Conservation (phyloP, 2,888 invertebrate species). For the Parnassius mnemosyne region DNA sequence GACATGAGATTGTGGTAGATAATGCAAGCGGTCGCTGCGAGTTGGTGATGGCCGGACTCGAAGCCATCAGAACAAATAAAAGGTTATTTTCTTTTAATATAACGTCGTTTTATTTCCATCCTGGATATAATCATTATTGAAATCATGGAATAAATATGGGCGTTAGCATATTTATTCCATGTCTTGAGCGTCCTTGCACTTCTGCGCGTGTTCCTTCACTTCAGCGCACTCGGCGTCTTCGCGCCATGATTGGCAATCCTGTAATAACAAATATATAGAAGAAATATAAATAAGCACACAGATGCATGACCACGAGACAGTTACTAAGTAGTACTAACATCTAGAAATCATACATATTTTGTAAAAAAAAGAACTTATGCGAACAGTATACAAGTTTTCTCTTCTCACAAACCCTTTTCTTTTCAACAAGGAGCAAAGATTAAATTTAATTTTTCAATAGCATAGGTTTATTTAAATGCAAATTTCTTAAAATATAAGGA, state of each 20-base stretch:
- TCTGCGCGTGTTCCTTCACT: slow-evolving; percentile 33
- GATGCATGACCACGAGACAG: too few relatives aligned
- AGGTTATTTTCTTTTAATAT: slow-evolving; percentile 70
- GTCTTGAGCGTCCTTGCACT: slow-evolving; percentile 32
- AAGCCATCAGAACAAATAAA: slow-evolving; percentile 64
- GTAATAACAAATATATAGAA: slow-evolving; percentile 17
- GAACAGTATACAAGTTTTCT: too few relatives aligned
- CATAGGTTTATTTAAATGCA: too few relatives aligned
- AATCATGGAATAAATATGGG: too few relatives aligned
- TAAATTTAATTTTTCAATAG: too few relatives aligned
- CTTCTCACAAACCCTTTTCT: too few relatives aligned
- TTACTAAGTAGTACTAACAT: too few relatives aligned
- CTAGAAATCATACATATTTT: too few relatives aligned
- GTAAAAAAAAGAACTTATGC: too few relatives aligned
- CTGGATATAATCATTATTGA: background rate
- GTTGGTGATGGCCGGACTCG: slow-evolving; percentile 37
- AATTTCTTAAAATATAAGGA: too few relatives aligned
- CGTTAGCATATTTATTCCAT: slow-evolving; percentile 2
- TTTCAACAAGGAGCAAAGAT: too few relatives aligned
- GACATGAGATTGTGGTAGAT: slow-evolving; percentile 26
- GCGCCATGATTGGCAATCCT: slow-evolving; percentile 43
- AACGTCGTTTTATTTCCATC: slow-evolving; percentile 40
- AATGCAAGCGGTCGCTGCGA: slow-evolving; percentile 7
- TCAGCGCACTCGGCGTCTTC: slow-evolving; percentile 32
- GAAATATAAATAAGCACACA: too few relatives aligned